Evolutionary conservation across 2,113 vertebrate genomes (phyloP).

Genomic region (Atractosteus spatula): DNA sequence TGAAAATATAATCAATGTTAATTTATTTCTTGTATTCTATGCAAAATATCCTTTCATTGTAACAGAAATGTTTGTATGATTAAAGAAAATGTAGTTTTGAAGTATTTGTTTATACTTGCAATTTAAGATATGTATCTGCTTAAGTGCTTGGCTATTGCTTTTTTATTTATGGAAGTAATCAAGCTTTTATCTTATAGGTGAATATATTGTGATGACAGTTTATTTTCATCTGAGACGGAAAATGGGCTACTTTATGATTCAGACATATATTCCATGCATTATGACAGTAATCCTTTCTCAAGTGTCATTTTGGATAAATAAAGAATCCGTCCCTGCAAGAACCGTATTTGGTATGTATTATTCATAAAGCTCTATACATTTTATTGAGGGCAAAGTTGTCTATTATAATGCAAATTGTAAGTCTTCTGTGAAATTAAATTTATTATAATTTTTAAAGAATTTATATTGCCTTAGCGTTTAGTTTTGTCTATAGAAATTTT

Average conservation of each 20-base stretch:
- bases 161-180: neutral
- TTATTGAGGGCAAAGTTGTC: conserved; percentile 20
- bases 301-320: conserved; percentile 99
- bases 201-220: conserved; percentile 98
- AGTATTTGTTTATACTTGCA: neutral
- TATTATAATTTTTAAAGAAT: neutral
- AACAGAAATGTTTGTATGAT: neutral
- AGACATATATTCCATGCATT: conserved; percentile 99
- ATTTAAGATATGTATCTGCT: neutral
- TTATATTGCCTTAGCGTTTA: no score
- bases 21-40: no score
- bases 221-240: conserved; percentile 94
- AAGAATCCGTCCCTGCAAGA: conserved; percentile 95
- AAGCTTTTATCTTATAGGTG: conserved; percentile 65
- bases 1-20: no score
- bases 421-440: neutral
- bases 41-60: no score
- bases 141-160: neutral
- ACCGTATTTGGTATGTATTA: conserved; percentile 91
- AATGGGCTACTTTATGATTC: conserved; percentile 99
- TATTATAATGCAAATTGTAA: conserved; percentile 30
- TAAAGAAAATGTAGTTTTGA: neutral
- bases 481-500: no score
- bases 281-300: conserved; percentile 99
- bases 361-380: conserved; percentile 34